Evolutionary conservation across 2,888 invertebrate genomes (phyloP), one percentile per base, ranked within the genome.

Genomic region (Acleris sparsana): DNA sequence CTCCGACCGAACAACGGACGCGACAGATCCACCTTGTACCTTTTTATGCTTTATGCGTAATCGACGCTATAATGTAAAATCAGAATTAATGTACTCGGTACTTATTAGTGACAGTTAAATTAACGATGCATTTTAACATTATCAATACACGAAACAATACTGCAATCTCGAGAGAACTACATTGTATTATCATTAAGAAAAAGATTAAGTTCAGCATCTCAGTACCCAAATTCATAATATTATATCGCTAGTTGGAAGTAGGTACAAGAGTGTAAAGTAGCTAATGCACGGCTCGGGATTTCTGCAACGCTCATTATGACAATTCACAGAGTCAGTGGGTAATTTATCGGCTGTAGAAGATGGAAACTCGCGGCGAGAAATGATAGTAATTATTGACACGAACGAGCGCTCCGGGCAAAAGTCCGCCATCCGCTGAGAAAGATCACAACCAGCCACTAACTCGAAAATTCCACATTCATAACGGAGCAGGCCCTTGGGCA

Each of bases 381-480:
- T 91, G 77, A 88, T 88, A 87, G 89, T 90, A 87, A 91, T 92
- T 92, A 91, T 88, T 91, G 90, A 89, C 92, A 90, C 89, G 90
- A 87, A 89, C 80, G 75, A 71, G 68, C 73, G 79, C 86, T 84
- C 76, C 72, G 75, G 73, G 83, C 82, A 71, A 80, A 80, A 80
- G 80, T 79, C 77, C 78, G 75, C 82, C 84, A 78, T 80, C 77
- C 84, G 73, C 77, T 76, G 78, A 78, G 77, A 82, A 87, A 86
- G 84, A 88, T 86, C 85, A 84, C 84, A 87, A 85, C 83, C 84
- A 80, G 82, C 80, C 80, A 89, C 87, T 88, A 89, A 89, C 83
- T 88, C 84, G 87, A 88, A 88, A 90, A 91, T 89, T 86, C 83
- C 84, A 87, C 88, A 85, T 85, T 84, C 80, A 87, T 88, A 89